These are phyloP conservation scores for Zaprionus capensis DNA, from an alignment of 1,140 invertebrate species.

Conservation along the genomic window DNA sequence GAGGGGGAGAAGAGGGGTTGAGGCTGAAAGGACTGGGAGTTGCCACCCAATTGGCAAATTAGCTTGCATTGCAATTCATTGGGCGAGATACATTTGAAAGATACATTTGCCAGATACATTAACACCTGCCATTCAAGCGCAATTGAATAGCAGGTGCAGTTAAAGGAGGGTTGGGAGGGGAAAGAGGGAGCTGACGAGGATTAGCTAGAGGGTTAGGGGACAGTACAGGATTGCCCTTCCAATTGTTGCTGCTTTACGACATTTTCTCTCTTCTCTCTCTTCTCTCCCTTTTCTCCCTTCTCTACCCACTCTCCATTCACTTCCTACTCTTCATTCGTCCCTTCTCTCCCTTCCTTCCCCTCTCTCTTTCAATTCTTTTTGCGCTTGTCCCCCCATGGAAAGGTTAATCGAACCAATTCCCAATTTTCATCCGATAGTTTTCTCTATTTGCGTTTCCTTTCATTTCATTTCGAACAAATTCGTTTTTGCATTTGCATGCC, in stretches of 20 bases:
- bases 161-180: not conserved
- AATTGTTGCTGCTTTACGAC: constrained; percentile 55
- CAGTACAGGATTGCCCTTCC: not conserved
- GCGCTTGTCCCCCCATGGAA: constrained; percentile 27
- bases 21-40: not conserved
- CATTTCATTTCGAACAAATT: constrained; percentile 6
- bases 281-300: not conserved
- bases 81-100: constrained; percentile 58
- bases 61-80: constrained; percentile 80
- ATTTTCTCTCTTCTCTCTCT: constrained; percentile 8
- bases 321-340: no score
- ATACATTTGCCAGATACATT: constrained; percentile 63
- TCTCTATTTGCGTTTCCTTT: constrained; percentile 5
- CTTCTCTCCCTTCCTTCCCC: no score
- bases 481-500: constrained; percentile 27
- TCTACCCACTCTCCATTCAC: no score
- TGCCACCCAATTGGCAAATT: constrained; percentile 67
- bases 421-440: constrained; percentile 55
- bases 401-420: constrained; percentile 77
- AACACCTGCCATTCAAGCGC: constrained; percentile 70
- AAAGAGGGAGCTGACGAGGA: not conserved
- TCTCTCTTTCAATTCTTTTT: constrained; percentile 7
- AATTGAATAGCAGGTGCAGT: constrained; percentile 49
- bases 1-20: not conserved
- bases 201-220: not conserved